Evolutionary conservation across 53 echinoderm and acorn worm species (phyloP).

Genomic region (Paelopatides confundens): DNA sequence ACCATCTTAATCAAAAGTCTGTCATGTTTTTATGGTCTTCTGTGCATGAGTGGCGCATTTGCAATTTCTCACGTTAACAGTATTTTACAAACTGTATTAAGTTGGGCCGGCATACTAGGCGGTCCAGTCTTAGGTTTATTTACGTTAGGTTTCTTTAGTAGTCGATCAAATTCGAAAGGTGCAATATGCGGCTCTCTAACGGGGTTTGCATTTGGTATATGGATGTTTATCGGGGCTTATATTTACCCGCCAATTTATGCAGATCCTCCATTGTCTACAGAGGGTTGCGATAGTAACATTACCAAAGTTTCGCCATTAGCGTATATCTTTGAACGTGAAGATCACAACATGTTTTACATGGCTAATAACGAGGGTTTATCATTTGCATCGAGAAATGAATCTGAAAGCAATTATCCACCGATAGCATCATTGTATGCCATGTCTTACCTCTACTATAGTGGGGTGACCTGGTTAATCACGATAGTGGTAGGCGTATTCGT

Average conservation of each 20-base stretch:
- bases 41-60: slow-evolving; percentile 33
- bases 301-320: slow-evolving; percentile 2
- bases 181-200: slow-evolving; percentile 16
- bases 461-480: slow-evolving; percentile 10
- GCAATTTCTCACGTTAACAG: slow-evolving; percentile 19
- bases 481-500: slow-evolving; percentile 12
- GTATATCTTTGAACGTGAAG: not conserved
- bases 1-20: slow-evolving; percentile 18
- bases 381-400: not conserved
- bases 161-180: slow-evolving; percentile 39
- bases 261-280: slow-evolving; percentile 10
- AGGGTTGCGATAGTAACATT: slow-evolving; percentile 3
- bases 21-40: slow-evolving; percentile 30
- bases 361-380: not conserved
- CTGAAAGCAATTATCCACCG: not conserved
- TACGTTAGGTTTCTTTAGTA: slow-evolving; percentile 33
- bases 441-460: slow-evolving; percentile 50
- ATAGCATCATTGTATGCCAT: slow-evolving; percentile 14
- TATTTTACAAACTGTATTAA: slow-evolving; percentile 37
- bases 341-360: not conserved
- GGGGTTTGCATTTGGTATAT: slow-evolving; percentile 33
- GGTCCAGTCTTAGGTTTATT: slow-evolving; percentile 34
- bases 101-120: slow-evolving; percentile 44
- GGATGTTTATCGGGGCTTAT: slow-evolving; percentile 28
- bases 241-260: slow-evolving; percentile 16